These are phyloP conservation scores for Drosophila monieri DNA, from an alignment of 2,888 invertebrate species.

Conservation along the genomic window DNA sequence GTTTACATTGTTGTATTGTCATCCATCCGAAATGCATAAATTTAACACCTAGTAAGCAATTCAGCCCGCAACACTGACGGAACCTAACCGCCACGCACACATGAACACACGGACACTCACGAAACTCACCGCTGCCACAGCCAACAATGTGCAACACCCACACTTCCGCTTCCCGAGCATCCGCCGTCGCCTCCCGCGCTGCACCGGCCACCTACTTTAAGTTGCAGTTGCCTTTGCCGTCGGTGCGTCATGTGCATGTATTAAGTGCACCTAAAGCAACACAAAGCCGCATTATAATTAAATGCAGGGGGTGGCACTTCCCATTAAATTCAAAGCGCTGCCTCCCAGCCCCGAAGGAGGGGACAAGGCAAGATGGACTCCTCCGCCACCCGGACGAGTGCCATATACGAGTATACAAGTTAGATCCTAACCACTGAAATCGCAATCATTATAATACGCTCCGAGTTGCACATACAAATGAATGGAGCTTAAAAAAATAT, in stretches of 20 bases:
- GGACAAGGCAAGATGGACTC: not conserved
- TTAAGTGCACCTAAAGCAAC: slow-evolving; percentile 49
- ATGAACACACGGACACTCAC: not conserved
- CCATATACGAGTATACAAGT: not conserved
- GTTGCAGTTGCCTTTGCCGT: slow-evolving; percentile 58
- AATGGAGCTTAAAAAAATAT: slow-evolving; percentile 48
- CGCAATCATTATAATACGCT: not conserved
- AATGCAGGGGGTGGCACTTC: slow-evolving; percentile 3
- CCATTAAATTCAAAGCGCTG: not conserved
- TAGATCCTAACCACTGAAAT: not conserved
- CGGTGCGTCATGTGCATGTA: slow-evolving; percentile 68
- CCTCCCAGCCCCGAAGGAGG: too few relatives aligned
- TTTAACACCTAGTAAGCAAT: slow-evolving; percentile 76
- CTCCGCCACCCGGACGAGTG: not conserved
- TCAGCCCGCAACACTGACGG: slow-evolving; percentile 39
- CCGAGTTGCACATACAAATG: not conserved
- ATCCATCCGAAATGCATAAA: slow-evolving; percentile 78
- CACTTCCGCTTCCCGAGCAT: slow-evolving; percentile 77
- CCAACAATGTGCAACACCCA: slow-evolving; percentile 75
- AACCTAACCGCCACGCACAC: slow-evolving; percentile 52
- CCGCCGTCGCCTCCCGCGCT: slow-evolving; percentile 69
- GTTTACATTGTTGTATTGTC: slow-evolving; percentile 64
- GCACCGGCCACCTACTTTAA: slow-evolving; percentile 44
- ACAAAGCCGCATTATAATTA: slow-evolving; percentile 47
- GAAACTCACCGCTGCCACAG: slow-evolving; percentile 19